Evolutionary conservation across 2,888 invertebrate genomes (phyloP), one percentile per base, ranked within the genome.

Genomic region (Ochropleura plecta): DNA sequence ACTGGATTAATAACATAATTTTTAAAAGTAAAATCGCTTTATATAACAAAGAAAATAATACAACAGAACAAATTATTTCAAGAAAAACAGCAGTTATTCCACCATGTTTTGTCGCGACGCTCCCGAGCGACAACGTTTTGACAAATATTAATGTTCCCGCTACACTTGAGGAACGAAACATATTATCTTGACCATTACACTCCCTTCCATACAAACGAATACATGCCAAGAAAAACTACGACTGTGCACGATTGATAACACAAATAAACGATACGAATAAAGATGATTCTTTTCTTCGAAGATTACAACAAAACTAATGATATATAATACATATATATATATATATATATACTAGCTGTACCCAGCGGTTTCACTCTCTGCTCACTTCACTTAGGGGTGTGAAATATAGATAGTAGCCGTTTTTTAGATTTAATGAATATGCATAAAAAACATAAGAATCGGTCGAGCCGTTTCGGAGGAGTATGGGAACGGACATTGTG

Each of bases 181-280:
- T 83, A 91, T 91, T 90, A 91, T 89, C 89, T 89, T 90, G 90
- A 90, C 89, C 90, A 90, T 91, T 91, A 91, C 90, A 88, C 89
- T 83, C 87, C 81, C 82, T 88, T 86, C 85, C 82, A 87, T 81
- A 78, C 79, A 79, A 81, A 83, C 81, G 83, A 79, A 84, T 87
- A 83, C 69, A 74, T 70, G 76, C 73, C 63, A 75, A 85, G 79
- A 86, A 88, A 88, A 78, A 78, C 77, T 81, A 73, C 70, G 74
- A 76, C 73, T 86, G 87, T 66, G 80, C 59, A 81, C 84, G 87
- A 87, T 87, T 88, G 86, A 88, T 87, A 87, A 81, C 87, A 78
- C 66, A 73, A 83, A 86, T 88, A 86, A 83, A 81, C 78, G 78
- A 86, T 83, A 86, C 77, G 81, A 79, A 87, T 83, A 82, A 82